Evolutionary conservation across 2,113 vertebrate species (phyloP).

Genomic region (Hemibates koningsi): DNA sequence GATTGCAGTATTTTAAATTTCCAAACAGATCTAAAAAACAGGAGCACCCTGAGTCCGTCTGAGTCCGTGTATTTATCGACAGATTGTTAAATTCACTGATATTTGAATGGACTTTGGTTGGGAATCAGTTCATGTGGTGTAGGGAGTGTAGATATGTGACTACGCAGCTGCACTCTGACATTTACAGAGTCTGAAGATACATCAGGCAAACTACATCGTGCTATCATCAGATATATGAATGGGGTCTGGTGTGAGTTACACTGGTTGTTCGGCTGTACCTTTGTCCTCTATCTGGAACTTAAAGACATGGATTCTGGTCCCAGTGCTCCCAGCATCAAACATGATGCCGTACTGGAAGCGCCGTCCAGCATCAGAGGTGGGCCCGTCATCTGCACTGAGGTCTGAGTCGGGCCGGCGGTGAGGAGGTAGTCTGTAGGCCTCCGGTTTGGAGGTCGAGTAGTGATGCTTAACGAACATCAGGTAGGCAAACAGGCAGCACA

Average conservation of each 20-base stretch:
- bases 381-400: neutral
- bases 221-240: neutral
- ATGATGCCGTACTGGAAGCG: conserved; percentile 84
- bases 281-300: conserved; percentile 72
- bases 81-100: neutral
- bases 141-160: neutral
- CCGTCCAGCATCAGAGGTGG: neutral
- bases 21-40: neutral
- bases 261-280: conserved; percentile 20
- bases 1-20: neutral
- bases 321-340: conserved; percentile 94
- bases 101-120: neutral
- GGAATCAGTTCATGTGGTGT: neutral
- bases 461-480: conserved; percentile 80
- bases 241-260: neutral
- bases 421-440: neutral
- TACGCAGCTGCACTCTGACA: neutral
- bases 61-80: neutral
- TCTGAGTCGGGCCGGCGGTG: neutral
- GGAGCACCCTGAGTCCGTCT: neutral
- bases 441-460: conserved; percentile 12
- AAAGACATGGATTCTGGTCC: conserved; percentile 90
- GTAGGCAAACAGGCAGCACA: conserved; percentile 75
- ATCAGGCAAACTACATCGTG: neutral
- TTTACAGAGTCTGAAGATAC: neutral